phyloP scores from a whole-genome alignment of 2,888 invertebrate genomes.

The Bombylius major region DNA sequence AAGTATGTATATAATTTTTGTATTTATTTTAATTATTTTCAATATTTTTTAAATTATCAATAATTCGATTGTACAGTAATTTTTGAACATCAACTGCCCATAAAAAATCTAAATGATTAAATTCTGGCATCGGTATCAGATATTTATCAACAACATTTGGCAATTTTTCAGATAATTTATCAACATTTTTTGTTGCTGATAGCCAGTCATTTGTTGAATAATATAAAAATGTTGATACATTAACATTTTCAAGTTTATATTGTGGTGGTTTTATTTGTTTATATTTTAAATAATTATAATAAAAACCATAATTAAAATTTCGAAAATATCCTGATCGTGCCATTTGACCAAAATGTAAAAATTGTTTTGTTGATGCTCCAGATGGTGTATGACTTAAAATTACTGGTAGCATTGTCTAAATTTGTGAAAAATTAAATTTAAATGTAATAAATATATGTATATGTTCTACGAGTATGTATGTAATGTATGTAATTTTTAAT shows the following conservation, averaged over 20 bases:
- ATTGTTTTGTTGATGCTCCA: conserved; percentile 35
- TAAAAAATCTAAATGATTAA: conserved; percentile 37
- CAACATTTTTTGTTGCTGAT: conserved; percentile 44
- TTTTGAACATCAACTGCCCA: conserved; percentile 37
- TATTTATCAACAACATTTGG: conserved; percentile 39
- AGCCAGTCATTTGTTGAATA: conserved; percentile 52
- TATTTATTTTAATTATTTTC: too few species aligned
- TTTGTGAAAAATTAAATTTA: background rate
- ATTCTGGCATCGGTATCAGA: conserved; percentile 37
- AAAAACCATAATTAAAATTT: conserved; percentile 36
- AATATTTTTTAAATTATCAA: too few species aligned
- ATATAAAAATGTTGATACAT: conserved; percentile 43
- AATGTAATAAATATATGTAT: background rate
- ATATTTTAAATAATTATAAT: conserved; percentile 39
- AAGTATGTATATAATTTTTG: too few species aligned
- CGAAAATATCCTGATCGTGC: conserved; percentile 36
- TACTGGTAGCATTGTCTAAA: conserved; percentile 37
- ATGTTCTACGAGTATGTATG: too few species aligned
- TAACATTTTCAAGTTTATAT: conserved; percentile 42
- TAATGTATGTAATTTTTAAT: background rate
- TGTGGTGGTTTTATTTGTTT: conserved; percentile 39
- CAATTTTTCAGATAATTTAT: conserved; percentile 39
- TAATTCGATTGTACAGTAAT: conserved; percentile 32
- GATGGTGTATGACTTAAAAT: conserved; percentile 37
- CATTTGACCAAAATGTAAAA: conserved; percentile 37